These are phyloP conservation scores for Gortyna flavago DNA, from an alignment of 2,888 invertebrate species.

Conservation along the genomic window DNA sequence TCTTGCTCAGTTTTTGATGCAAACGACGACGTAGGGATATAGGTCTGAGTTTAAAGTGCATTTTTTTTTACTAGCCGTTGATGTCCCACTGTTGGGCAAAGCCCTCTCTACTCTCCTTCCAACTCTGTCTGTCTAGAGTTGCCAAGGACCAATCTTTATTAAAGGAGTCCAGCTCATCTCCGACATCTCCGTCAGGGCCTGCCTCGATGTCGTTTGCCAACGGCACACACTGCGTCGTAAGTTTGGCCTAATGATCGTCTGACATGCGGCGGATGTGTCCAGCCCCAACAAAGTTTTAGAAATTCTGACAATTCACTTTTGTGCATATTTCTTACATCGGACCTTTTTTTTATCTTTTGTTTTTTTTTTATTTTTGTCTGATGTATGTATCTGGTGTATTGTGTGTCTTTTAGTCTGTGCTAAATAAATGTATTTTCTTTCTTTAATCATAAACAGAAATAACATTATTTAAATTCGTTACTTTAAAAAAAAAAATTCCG, in stretches of 20 bases:
- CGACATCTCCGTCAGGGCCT: neutral
- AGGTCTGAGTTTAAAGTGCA: neutral
- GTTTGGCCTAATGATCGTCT: neutral
- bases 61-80: neutral
- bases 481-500: too few species aligned
- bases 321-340: too few species aligned
- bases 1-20: neutral
- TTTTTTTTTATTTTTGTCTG: too few species aligned
- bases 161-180: neutral
- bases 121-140: neutral
- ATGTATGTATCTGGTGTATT: too few species aligned
- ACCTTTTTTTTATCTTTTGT: too few species aligned
- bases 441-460: too few species aligned
- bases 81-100: neutral
- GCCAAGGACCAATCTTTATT: neutral
- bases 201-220: neutral
- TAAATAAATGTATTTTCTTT: too few species aligned
- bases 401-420: too few species aligned
- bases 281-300: too few species aligned
- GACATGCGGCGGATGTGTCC: neutral
- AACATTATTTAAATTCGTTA: too few species aligned
- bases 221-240: neutral
- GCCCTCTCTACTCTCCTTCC: neutral
- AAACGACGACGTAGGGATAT: neutral
- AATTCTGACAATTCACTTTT: too few species aligned